Conservation (phyloP, 2,113 vertebrate species). For the Cricetomys ansorgei region DNA sequence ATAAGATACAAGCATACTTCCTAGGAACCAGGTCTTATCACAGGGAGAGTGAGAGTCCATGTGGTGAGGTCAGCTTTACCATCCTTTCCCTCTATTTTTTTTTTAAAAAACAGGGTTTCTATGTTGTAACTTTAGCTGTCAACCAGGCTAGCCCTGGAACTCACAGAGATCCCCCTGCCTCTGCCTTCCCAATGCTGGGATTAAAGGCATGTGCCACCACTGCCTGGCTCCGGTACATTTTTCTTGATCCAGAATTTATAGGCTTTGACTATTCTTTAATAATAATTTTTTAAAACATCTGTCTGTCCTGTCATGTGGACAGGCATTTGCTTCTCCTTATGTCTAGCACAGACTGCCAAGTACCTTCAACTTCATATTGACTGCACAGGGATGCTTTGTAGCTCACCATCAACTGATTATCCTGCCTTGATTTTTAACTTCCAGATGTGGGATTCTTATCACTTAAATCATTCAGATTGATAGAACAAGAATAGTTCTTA, state of each 20-base stretch:
- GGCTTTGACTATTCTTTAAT: background rate
- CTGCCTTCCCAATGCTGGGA: no score
- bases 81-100: background rate
- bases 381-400: background rate
- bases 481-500: slow-evolving; percentile 1
- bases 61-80: background rate
- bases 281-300: background rate
- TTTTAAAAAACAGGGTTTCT: no score
- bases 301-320: background rate
- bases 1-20: background rate
- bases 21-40: background rate
- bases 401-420: background rate
- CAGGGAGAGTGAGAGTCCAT: background rate
- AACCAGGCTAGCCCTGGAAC: no score
- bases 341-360: background rate
- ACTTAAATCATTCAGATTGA: slow-evolving; percentile 37
- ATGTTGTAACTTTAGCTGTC: no score
- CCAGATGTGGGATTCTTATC: background rate
- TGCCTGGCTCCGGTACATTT: background rate
- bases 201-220: no score
- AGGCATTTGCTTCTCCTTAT: background rate
- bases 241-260: background rate
- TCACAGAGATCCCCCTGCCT: no score
- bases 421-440: slow-evolving; percentile 51
- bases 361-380: background rate